phyloP scores from a whole-genome alignment of 2,797 vertebrate species.

The Cephalopachus bancanus region DNA sequence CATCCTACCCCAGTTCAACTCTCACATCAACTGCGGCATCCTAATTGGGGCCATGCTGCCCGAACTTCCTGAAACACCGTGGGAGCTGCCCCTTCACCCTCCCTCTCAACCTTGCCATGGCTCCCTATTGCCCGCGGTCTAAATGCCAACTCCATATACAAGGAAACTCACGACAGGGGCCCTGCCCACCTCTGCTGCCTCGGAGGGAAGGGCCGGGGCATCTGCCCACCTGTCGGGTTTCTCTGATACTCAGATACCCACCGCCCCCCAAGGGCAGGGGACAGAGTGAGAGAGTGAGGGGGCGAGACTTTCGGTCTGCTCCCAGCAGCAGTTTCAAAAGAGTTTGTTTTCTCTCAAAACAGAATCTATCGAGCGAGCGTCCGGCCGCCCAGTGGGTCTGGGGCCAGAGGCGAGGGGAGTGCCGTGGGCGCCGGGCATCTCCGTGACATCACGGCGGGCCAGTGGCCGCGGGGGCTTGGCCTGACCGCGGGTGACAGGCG shows the following conservation, averaged over 20 bases:
- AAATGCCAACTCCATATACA: background rate
- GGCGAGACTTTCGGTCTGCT: background rate
- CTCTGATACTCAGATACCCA: background rate
- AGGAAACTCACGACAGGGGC: background rate
- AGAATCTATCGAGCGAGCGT: constrained; percentile 56
- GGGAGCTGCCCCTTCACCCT: background rate
- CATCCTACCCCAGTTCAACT: background rate
- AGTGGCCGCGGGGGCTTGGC: background rate
- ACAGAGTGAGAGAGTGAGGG: background rate
- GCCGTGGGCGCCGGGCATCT: background rate
- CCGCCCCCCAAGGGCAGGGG: background rate
- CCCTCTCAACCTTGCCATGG: background rate
- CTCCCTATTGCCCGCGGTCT: background rate
- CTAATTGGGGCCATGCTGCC: accelerated
- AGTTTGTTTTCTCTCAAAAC: constrained; percentile 81
- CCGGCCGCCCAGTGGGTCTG: background rate
- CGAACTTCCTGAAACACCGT: accelerated
- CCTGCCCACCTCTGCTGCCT: background rate
- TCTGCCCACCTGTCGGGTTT: accelerated
- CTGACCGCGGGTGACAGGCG: accelerated
- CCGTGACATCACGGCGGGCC: background rate
- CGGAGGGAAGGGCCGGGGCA: background rate
- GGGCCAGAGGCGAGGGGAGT: background rate
- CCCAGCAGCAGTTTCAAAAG: constrained; percentile 69
- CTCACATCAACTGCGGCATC: accelerated